Base-by-base conservation (phyloP, 2,888 invertebrate genomes). In the Aspidiotus destructor region DNA sequence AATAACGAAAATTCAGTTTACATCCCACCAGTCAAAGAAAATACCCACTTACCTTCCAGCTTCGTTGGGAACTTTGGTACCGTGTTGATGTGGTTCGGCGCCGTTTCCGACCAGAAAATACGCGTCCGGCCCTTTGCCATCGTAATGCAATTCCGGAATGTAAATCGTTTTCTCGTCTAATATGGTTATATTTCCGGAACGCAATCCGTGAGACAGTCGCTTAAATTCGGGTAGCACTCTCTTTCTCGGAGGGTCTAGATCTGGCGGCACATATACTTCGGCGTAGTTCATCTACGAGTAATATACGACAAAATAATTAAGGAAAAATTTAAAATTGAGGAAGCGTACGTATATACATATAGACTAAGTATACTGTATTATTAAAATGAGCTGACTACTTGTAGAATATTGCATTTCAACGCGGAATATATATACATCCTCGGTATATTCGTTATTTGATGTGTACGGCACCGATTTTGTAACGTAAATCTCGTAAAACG, bases 81-180 rank as follows among this genome's bases (percentile, higher is more conserved):
- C 93, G 78, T 86, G 85, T 16, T 87, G 81, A 74, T 84, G 86
- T 0, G 92, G 92, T 73, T 89, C 88, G 0, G 85, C 80, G 7
- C 92, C 93, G 74, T 86, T 92, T 15, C 94, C 93, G n/a, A 92
- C 92, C 89, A 91, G 92, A 79, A 94, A 94, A 78, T 91, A 93
- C 0, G 93, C 92, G 76, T 93, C 93, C 0, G 92, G 92, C 0
- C 92, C 93, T 1, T 87, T 88, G 42, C 93, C 93, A 74, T 94
- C 93, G 76, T 93, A 94, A 75, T 92, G 92, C 73, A 94, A 80
- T 79, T 93, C 92, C 8, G 93, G 92, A 72, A 94, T 92, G 78
- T 89, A 89, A 78, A 94, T 87, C 0, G 94, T 93, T 79, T 90
- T 91, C 52, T 92, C 91, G 78, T 94, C 93, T 69, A 94, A 79